Percentiles rank a stretch among this genome's conserved stretches.
Evolutionary conservation across 2,888 invertebrate species (phyloP).

Genomic region (Galerucella calmariensis): DNA sequence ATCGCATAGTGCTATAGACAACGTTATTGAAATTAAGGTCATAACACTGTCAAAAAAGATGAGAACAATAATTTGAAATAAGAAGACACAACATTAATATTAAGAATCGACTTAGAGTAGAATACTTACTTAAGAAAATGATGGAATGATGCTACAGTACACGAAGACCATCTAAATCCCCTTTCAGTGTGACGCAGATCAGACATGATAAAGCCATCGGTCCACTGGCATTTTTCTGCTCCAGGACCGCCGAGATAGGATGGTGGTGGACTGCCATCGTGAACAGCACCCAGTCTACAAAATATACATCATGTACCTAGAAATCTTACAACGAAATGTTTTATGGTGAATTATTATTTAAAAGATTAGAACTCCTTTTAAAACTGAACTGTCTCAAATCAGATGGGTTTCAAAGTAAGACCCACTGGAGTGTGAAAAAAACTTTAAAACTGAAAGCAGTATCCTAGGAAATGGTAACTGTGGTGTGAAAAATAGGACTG

Average conservation of each 20-base stretch:
- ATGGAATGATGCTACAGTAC: conserved; percentile 92
- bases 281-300: conserved; percentile 90
- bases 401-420: no score
- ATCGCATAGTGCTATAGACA: background rate
- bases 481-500: no score
- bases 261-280: conserved; percentile 94
- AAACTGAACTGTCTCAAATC: no score
- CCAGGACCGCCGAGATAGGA: conserved; percentile 94
- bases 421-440: no score
- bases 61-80: conserved; percentile 2
- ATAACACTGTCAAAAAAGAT: background rate
- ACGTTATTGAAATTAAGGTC: background rate
- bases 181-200: conserved; percentile 93
- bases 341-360: no score
- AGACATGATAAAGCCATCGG: conserved; percentile 96
- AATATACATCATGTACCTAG: conserved; percentile 14
- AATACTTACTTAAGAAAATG: conserved; percentile 88
- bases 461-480: no score
- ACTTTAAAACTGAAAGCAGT: no score
- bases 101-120: no score
- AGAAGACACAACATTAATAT: no score
- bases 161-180: conserved; percentile 94
- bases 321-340: no score
- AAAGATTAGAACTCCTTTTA: no score
- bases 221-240: conserved; percentile 94